Evolutionary conservation across 2,113 vertebrate genomes (phyloP).

Genomic region (Scytalopus superciliaris): DNA sequence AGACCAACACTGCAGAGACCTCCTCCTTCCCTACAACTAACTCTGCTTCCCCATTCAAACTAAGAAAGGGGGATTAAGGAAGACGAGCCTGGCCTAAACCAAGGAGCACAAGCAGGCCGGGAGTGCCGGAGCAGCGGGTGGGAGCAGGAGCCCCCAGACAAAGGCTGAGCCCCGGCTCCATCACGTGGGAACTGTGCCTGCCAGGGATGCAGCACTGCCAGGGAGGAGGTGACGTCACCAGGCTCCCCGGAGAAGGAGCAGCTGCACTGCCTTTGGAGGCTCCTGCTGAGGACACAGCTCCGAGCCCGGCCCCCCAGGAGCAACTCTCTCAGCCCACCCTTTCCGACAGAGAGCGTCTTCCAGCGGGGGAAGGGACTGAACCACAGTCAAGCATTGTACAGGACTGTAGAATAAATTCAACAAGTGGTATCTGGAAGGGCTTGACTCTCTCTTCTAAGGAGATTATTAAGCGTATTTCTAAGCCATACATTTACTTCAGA

Average conservation of each 20-base stretch:
- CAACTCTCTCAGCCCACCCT: not conserved
- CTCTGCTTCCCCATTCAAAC: not conserved
- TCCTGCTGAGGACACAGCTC: conserved; percentile 29
- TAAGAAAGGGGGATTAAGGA: not conserved
- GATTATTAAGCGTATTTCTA: not conserved
- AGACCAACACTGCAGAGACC: not conserved
- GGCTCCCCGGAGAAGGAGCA: conserved; percentile 53
- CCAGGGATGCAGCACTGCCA: conserved; percentile 59
- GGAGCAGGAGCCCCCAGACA: not conserved
- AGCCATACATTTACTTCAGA: not conserved
- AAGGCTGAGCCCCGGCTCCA: conserved; percentile 1
- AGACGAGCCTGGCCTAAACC: not conserved
- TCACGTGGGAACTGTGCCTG: not conserved
- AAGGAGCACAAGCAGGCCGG: not conserved
- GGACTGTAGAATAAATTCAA: not conserved
- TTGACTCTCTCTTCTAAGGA: not conserved
- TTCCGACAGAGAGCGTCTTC: not conserved
- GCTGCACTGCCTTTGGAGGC: conserved; percentile 42
- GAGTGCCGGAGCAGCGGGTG: not conserved
- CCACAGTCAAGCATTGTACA: not conserved
- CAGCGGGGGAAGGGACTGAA: not conserved
- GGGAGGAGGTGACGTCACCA: conserved; percentile 51
- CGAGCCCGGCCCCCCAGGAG: too few species aligned
- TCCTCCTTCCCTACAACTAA: not conserved
- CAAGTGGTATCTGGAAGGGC: not conserved